phyloP scores from a whole-genome alignment of 2,797 vertebrate genomes.

The Myioborus melanocephalus region DNA sequence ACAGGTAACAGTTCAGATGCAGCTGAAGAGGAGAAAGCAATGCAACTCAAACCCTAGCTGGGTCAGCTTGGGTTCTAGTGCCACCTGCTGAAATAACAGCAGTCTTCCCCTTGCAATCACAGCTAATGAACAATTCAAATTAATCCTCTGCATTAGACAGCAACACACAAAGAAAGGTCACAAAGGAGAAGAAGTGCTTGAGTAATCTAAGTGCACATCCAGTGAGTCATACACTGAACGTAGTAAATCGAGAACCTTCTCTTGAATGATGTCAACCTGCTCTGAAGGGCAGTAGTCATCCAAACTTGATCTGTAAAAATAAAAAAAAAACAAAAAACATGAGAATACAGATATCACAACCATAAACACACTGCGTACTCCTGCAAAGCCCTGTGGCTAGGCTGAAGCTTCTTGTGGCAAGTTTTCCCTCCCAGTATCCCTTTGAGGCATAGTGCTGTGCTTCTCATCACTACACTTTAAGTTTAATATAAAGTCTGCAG shows the following conservation, averaged over 20 bases:
- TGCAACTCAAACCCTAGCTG: not conserved
- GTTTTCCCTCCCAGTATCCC: not conserved
- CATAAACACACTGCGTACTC: not conserved
- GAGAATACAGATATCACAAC: not conserved
- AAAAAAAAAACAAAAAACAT: not conserved
- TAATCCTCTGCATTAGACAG: not conserved
- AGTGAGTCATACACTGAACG: slow-evolving; percentile 80
- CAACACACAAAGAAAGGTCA: slow-evolving; percentile 13
- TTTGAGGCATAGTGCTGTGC: not conserved
- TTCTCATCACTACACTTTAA: not conserved
- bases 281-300: slow-evolving; percentile 94
- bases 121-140: not conserved
- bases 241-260: slow-evolving; percentile 78
- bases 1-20: not conserved
- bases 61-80: slow-evolving; percentile 28
- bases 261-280: slow-evolving; percentile 90
- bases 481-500: not conserved
- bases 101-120: not conserved
- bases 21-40: not conserved
- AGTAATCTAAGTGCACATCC: slow-evolving; percentile 81
- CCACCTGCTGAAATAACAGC: slow-evolving; percentile 36
- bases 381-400: not conserved
- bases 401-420: not conserved
- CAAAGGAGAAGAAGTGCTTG: slow-evolving; percentile 21
- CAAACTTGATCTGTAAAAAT: slow-evolving; percentile 86